phyloP scores from a whole-genome alignment of 2,888 invertebrate species.

The Germaria angustata region DNA sequence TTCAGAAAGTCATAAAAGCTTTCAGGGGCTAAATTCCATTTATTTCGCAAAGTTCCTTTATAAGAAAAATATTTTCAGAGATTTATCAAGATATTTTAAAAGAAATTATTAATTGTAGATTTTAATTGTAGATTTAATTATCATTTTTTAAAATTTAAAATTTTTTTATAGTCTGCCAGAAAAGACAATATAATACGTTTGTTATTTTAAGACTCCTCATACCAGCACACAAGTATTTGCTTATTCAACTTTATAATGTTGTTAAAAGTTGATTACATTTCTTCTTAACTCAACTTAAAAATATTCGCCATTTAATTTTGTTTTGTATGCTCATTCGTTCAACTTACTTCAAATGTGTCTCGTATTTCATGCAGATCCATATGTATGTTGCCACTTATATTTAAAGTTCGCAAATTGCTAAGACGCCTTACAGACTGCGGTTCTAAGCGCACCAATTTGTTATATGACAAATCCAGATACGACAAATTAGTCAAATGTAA shows the following conservation, averaged over 20 bases:
- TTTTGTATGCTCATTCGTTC: neutral
- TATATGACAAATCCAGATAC: conserved; percentile 88
- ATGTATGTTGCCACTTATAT: conserved; percentile 85
- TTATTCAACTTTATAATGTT: neutral
- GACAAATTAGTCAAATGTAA: conserved; percentile 85
- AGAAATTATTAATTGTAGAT: no score
- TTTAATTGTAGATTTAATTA: no score
- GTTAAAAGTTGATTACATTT: neutral
- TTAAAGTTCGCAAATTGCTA: conserved; percentile 83
- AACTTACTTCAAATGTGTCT: conserved; percentile 78
- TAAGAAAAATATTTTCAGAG: no score
- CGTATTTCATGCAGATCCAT: conserved; percentile 79
- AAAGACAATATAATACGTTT: no score
- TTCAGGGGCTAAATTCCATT: no score
- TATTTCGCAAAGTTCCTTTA: no score
- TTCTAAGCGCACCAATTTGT: conserved; percentile 86
- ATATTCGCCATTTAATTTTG: neutral
- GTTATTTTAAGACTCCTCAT: no score
- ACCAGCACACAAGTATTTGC: neutral
- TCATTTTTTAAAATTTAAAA: no score
- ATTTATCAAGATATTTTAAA: no score
- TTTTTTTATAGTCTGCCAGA: no score
- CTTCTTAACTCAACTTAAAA: neutral
- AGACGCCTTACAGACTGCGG: conserved; percentile 80
- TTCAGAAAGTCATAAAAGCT: no score